Base-by-base conservation (phyloP, 2,113 vertebrate genomes). In the Tragelaphus buxtoni region DNA sequence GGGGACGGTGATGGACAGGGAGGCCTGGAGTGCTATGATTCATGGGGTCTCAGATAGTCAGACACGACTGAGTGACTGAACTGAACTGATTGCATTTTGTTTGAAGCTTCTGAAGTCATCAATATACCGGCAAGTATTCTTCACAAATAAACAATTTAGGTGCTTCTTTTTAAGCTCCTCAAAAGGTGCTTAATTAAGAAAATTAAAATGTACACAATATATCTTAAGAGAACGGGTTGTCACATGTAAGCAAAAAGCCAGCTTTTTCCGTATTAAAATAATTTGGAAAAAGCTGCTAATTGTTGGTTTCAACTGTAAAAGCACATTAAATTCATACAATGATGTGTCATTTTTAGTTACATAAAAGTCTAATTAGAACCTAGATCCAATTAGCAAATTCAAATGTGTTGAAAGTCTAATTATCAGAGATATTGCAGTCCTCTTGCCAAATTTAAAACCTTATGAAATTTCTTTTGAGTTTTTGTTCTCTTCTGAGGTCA, bases 361-460 rank as follows among this genome's bases (percentile, higher is more conserved):
- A 98, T 94, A 98, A 98, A 97, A 98, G 98, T 97, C 92, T 98
- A 97, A 99, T 98, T 99, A 98, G 90, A 98, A 98, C 65, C 97
- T 97, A 92, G 95, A 98, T 98, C 82, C 74, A 98, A 98, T 98
- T 98, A 99, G 86, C 97, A 98, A 97, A 98, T 95, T 94, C 88
- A 98, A 98, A 98, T 96, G 85, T 96, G 86, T 80, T 95, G 95
- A 97, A 97, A 97, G 97, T 96, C 88, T 98, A 98, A 98, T 98
- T 98, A 98, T 97, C 20, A 63, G 77, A 97, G 96, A 97, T 96
- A 98, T n/a, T 87, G 47, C 86, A 95, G 26, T 79, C 58, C 26
- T 98, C 96, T 94, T 97, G 92, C 87, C 96, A 98, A 97, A 98
- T 95, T 91, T 97, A 95, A 98, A 97, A 91, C n/a, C 92, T 85